phyloP scores from a whole-genome alignment of 1,140 invertebrate genomes.

The Drosophila busckii region DNA sequence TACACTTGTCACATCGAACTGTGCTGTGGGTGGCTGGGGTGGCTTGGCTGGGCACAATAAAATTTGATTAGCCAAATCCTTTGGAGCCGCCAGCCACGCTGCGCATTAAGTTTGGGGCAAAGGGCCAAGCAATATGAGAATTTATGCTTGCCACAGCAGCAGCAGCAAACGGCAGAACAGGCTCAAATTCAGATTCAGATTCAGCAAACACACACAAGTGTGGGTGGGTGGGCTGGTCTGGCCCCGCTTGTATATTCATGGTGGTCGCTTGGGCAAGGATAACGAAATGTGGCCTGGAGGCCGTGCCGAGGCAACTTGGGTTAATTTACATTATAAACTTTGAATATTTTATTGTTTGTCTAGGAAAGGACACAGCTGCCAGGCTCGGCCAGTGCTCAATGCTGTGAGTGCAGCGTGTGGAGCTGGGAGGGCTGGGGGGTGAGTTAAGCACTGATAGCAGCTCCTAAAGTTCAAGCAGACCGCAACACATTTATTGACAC shows the following conservation, averaged over 20 bases:
- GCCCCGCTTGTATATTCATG: conserved; percentile 44
- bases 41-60: conserved; percentile 40
- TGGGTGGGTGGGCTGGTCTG: too few relatives aligned
- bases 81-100: too few relatives aligned
- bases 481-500: conserved; percentile 41
- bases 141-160: conserved; percentile 36
- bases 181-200: conserved; percentile 6
- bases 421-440: neutral
- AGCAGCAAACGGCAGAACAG: too few relatives aligned
- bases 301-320: conserved; percentile 58
- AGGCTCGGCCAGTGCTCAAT: neutral
- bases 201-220: conserved; percentile 1
- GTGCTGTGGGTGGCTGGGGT: neutral
- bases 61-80: conserved; percentile 58
- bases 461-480: conserved; percentile 1
- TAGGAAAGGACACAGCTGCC: conserved; percentile 61
- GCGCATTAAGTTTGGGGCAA: conserved; percentile 3
- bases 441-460: conserved; percentile 25
- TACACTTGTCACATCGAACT: conserved; percentile 16
- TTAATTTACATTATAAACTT: conserved; percentile 77
- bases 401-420: neutral
- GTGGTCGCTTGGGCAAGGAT: conserved; percentile 16
- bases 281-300: conserved; percentile 37
- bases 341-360: conserved; percentile 76
- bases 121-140: conserved; percentile 39